Evolutionary conservation across 2,888 invertebrate genomes (phyloP).

Genomic region (Cyclophora punctaria): DNA sequence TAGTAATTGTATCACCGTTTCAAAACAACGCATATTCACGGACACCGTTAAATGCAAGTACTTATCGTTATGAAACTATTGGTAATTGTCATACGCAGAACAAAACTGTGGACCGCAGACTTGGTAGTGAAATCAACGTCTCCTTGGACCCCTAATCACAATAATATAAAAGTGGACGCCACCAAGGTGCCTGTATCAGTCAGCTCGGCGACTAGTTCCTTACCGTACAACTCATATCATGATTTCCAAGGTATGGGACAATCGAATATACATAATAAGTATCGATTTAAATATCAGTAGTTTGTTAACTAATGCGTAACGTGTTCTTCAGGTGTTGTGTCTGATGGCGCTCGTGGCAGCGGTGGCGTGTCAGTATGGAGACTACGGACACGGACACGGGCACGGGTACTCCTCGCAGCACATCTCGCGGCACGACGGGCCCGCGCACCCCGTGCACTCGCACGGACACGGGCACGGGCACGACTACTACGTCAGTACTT

Average conservation of each 20-base stretch:
- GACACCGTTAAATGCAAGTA: slow-evolving; percentile 5
- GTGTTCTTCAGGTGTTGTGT: slow-evolving; percentile 23
- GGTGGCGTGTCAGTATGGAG: slow-evolving; percentile 31
- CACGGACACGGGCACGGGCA: slow-evolving; percentile 16
- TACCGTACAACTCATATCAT: slow-evolving; percentile 8
- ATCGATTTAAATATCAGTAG: too few species aligned
- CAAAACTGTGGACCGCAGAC: slow-evolving; percentile 8
- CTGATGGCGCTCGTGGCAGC: slow-evolving; percentile 25
- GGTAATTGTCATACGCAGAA: slow-evolving; percentile 7
- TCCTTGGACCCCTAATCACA: slow-evolving; percentile 19
- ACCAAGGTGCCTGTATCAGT: slow-evolving; percentile 22
- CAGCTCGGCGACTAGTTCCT: slow-evolving; percentile 9
- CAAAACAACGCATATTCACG: slow-evolving; percentile 1
- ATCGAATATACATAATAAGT: not conserved
- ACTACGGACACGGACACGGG: slow-evolving; percentile 39
- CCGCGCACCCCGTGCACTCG: slow-evolving; percentile 13
- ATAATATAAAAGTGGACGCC: slow-evolving; percentile 22
- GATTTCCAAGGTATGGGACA: slow-evolving; percentile 10
- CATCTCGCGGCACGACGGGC: slow-evolving; percentile 24
- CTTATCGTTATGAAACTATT: slow-evolving; percentile 11
- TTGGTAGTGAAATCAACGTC: slow-evolving; percentile 23
- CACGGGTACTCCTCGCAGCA: slow-evolving; percentile 49
- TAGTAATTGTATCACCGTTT: too few species aligned
- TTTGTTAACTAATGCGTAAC: not conserved
- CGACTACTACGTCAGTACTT: slow-evolving; percentile 25